phyloP scores from a whole-genome alignment of 2,113 vertebrate genomes.

The Petromus typicus region DNA sequence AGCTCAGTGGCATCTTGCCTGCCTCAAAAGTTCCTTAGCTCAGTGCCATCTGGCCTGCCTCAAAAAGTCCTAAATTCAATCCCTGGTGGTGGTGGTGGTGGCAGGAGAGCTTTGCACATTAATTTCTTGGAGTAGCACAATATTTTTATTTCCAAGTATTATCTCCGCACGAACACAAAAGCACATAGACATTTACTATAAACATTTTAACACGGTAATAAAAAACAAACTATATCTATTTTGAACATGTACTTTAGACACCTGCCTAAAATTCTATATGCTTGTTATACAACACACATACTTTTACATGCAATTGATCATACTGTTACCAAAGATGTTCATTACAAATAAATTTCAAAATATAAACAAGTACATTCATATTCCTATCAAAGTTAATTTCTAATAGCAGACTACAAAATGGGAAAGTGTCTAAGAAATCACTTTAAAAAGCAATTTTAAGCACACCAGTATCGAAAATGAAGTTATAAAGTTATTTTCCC shows the following conservation, averaged over 20 bases:
- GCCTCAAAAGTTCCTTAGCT: too few relatives aligned
- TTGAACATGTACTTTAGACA: conserved; percentile 8
- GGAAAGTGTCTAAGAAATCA: conserved; percentile 32
- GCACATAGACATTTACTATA: conserved; percentile 9
- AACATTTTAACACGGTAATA: conserved; percentile 4
- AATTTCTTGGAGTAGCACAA: neutral
- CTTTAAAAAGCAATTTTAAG: conserved; percentile 66
- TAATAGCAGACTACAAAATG: conserved; percentile 49
- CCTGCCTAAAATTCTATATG: conserved; percentile 30
- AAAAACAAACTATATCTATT: conserved; percentile 45
- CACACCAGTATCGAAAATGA: conserved; percentile 27
- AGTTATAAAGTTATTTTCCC: conserved; percentile 11
- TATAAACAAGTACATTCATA: conserved; percentile 43
- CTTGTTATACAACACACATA: neutral
- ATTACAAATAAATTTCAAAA: conserved; percentile 59
- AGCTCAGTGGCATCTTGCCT: too few relatives aligned
- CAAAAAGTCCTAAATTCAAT: too few relatives aligned
- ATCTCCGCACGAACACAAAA: conserved; percentile 36
- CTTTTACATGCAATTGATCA: conserved; percentile 63
- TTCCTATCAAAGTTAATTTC: conserved; percentile 61
- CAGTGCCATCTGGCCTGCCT: too few relatives aligned
- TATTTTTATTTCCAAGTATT: conserved; percentile 47
- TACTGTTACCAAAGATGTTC: conserved; percentile 39
- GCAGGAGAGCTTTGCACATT: neutral
- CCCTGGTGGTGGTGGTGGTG: too few relatives aligned